These are phyloP conservation scores for Orientallactaga sibirica DNA, from an alignment of 2,797 vertebrate species.

Conservation along the genomic window DNA sequence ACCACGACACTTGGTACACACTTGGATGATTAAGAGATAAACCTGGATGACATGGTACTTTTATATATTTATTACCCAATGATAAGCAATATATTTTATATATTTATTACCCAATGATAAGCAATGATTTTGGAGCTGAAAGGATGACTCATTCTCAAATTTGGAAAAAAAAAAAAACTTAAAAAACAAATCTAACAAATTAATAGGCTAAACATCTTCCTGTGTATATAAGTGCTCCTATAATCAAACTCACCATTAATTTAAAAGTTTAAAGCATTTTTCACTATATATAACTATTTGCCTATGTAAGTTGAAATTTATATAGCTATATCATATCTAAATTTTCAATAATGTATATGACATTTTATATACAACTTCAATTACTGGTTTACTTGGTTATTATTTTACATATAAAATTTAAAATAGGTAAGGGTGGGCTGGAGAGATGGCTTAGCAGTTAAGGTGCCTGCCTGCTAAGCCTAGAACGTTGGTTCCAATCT, in stretches of 20 bases:
- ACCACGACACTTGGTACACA: too few relatives aligned
- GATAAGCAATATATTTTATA: not conserved
- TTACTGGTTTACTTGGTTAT: conserved; percentile 58
- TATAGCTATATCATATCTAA: conserved; percentile 30
- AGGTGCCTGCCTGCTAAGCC: too few relatives aligned
- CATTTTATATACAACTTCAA: not conserved
- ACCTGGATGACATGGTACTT: not conserved
- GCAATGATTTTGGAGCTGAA: not conserved
- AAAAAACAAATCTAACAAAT: not conserved
- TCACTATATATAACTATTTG: conserved; percentile 45
- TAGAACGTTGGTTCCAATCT: too few relatives aligned
- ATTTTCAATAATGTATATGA: not conserved
- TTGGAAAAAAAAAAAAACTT: not conserved
- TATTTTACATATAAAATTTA: conserved; percentile 61
- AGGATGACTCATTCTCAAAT: not conserved
- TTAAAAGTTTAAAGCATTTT: not conserved
- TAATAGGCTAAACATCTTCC: not conserved
- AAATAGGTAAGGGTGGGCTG: too few relatives aligned
- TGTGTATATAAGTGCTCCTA: conserved; percentile 26
- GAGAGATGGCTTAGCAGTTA: too few relatives aligned
- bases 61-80: not conserved
- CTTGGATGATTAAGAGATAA: not conserved
- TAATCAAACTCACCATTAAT: conserved; percentile 4
- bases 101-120: not conserved
- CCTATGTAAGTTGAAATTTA: conserved; percentile 35